Conservation (phyloP, 1,140 invertebrate genomes). For the Drosophila mauritiana region DNA sequence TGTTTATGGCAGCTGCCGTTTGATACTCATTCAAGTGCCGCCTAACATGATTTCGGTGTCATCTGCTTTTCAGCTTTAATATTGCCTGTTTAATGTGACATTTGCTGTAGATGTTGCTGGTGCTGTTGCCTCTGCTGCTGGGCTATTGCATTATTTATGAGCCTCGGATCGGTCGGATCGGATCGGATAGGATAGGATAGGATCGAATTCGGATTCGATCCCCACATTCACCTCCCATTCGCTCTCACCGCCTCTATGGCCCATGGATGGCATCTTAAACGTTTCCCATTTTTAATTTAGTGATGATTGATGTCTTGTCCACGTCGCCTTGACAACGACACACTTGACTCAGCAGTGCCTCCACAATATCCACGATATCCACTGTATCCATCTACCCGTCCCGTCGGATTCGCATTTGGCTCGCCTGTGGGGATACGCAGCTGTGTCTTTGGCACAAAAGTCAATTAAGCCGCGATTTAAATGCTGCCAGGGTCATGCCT, state of each 20-base stretch:
- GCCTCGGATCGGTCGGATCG: constrained; percentile 24
- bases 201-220: constrained; percentile 23
- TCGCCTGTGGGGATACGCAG: constrained; percentile 69
- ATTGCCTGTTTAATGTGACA: constrained; percentile 82
- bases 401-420: constrained; percentile 31
- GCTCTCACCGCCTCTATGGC: constrained; percentile 9
- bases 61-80: constrained; percentile 83
- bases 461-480: constrained; percentile 78
- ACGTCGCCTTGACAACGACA: constrained; percentile 72
- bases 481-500: constrained; percentile 73
- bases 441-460: constrained; percentile 64
- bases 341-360: constrained; percentile 56
- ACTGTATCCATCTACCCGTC: neutral
- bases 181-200: constrained; percentile 11
- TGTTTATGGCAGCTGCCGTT: constrained; percentile 83
- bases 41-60: constrained; percentile 83
- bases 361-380: too few relatives aligned
- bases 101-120: constrained; percentile 47
- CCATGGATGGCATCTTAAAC: constrained; percentile 72
- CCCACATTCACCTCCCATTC: constrained; percentile 54
- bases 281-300: constrained; percentile 80
- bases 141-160: constrained; percentile 77
- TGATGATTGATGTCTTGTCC: constrained; percentile 83
- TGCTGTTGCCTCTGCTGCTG: constrained; percentile 8
- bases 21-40: constrained; percentile 83